phyloP scores from a whole-genome alignment of 2,888 invertebrate species.

The Chaitophorus viminalis region DNA sequence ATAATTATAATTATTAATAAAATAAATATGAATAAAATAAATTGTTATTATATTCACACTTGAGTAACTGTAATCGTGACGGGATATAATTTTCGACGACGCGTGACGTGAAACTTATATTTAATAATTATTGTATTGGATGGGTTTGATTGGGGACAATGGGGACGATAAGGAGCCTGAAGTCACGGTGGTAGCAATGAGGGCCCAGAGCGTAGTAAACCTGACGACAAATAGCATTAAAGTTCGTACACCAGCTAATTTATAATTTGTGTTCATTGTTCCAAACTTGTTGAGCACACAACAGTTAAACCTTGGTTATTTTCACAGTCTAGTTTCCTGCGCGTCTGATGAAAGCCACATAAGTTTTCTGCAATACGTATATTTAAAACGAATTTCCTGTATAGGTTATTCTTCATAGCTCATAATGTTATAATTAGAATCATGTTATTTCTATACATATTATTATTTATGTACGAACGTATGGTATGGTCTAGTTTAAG shows the following conservation, averaged over 20 bases:
- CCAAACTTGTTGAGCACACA: slow-evolving; percentile 39
- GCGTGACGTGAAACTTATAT: not conserved
- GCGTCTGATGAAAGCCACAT: not conserved
- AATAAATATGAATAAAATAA: too few relatives aligned
- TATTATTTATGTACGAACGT: too few relatives aligned
- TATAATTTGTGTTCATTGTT: slow-evolving; percentile 47
- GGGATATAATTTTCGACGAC: not conserved
- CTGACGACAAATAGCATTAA: slow-evolving; percentile 5
- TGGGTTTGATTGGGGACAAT: not conserved
- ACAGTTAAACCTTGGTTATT: slow-evolving; percentile 16
- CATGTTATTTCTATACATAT: too few relatives aligned
- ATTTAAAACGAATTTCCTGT: not conserved
- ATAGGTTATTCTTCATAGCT: not conserved
- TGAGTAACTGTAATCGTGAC: too few relatives aligned
- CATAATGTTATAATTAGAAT: not conserved
- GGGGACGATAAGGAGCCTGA: not conserved
- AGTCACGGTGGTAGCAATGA: not conserved
- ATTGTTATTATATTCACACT: too few relatives aligned
- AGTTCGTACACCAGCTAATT: slow-evolving; percentile 31
- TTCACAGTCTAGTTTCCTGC: not conserved
- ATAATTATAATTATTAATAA: too few relatives aligned
- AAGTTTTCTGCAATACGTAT: not conserved
- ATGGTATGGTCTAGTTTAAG: too few relatives aligned
- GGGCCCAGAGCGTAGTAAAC: not conserved
- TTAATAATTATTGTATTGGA: not conserved